These are phyloP conservation scores for Philaethria dido DNA, from an alignment of 2,888 invertebrate genomes.

Conservation along the genomic window DNA sequence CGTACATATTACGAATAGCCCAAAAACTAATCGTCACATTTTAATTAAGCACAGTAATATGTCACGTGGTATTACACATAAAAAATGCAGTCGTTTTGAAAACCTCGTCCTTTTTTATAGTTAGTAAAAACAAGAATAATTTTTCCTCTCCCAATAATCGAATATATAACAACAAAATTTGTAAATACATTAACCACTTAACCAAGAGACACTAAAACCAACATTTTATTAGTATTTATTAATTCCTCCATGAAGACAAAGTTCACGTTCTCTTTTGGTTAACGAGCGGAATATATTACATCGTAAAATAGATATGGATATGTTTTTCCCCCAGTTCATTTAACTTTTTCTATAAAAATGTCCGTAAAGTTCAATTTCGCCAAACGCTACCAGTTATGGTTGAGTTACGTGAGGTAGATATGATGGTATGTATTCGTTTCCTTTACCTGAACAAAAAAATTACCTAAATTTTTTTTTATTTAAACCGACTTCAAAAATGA, in stretches of 20 bases:
- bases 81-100: no score
- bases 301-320: slow-evolving; percentile 38
- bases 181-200: background rate
- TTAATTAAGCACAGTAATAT: no score
- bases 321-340: slow-evolving; percentile 30
- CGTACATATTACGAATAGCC: no score
- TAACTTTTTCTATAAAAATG: slow-evolving; percentile 37
- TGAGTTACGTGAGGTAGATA: background rate
- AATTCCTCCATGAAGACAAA: background rate
- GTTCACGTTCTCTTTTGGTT: slow-evolving; percentile 5
- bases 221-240: background rate
- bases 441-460: background rate
- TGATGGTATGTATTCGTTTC: background rate
- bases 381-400: background rate
- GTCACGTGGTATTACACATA: no score
- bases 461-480: background rate
- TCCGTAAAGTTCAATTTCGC: background rate
- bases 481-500: no score
- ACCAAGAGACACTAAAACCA: background rate
- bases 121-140: no score
- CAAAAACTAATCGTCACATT: no score
- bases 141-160: no score
- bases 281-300: slow-evolving; percentile 39
- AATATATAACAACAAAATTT: no score
- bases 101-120: no score